phyloP scores from a whole-genome alignment of 2,888 invertebrate genomes.

The Asteroscopus sphinx region DNA sequence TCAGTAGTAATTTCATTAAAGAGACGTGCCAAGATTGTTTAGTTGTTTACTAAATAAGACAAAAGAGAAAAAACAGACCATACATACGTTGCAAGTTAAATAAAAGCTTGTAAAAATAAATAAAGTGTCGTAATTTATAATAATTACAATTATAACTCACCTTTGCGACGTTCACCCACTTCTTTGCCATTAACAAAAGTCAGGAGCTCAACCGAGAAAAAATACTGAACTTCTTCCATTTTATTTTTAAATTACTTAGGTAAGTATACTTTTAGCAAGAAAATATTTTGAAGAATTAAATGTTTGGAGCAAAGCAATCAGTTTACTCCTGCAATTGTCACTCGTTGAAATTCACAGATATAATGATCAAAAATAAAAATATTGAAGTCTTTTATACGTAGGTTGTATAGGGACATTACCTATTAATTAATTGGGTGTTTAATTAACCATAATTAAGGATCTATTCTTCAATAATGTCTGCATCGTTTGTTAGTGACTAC shows the following conservation, averaged over 20 bases:
- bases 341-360: slow-evolving; percentile 4
- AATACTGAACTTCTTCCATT: slow-evolving; percentile 37
- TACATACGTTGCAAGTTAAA: too few relatives aligned
- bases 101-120: too few relatives aligned
- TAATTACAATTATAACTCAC: slow-evolving; percentile 27
- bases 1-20: too few relatives aligned
- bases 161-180: slow-evolving; percentile 6
- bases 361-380: slow-evolving; percentile 2
- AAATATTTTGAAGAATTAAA: too few relatives aligned
- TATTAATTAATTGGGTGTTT: not conserved
- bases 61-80: too few relatives aligned
- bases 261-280: too few relatives aligned
- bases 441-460: not conserved
- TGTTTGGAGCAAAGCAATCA: too few relatives aligned
- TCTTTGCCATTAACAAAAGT: slow-evolving; percentile 9
- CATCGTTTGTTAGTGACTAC: not conserved
- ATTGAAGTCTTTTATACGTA: not conserved
- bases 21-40: too few relatives aligned
- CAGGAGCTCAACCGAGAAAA: slow-evolving; percentile 12
- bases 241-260: not conserved
- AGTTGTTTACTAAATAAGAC: too few relatives aligned
- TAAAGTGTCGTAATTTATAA: too few relatives aligned
- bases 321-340: not conserved
- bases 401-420: too few relatives aligned
- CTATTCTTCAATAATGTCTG: not conserved